Evolutionary conservation across 2,113 vertebrate genomes (phyloP), one percentile per base, ranked within the genome.

Genomic region (Engystomops pustulosus): DNA sequence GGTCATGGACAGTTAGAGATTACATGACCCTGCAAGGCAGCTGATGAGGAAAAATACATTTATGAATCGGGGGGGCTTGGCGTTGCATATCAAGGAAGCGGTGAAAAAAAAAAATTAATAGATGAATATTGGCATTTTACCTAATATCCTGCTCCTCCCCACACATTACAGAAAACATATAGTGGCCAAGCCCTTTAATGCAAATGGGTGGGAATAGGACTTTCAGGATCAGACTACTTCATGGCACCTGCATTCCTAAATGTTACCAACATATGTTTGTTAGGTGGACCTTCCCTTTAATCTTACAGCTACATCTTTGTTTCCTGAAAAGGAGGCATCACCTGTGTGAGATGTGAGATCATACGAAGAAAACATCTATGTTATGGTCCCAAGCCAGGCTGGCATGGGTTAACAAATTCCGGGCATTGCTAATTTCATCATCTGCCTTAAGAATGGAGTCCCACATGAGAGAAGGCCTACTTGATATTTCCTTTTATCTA

Each of bases 401-500:
- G 36, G 41, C 27, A 65, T 23, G 72, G 71, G 81, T 84, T 84
- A 76, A 84, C 25, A 27, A 51, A 53, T 77, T 77, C 44, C 44
- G 10, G 60, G 71, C 72, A 67, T 32, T n/a, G 55, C 55, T 83
- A 84, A 84, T 84, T 84, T 84, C 81, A 77, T 84, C 81, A 84
- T 84, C 71, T 84, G 71, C 72, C 71, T 83, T 74, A 62, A 51
- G 72, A 84, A 77, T 38, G 12, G 20, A 65, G 71, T 84, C 81
- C 71, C 81, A 77, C 45, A 67, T 68, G 81, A 75, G 81, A 75
- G 70, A 23, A 60, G 70, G 71, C 81, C 81, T 84, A 47, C 71
- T 76, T 77, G 81, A 77, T 84, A 76, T 76, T 77, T 84, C 67
- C 81, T 77, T 84, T 84, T 84, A 84, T 84, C 81, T 77, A 47